Evolutionary conservation across 2,888 invertebrate genomes (phyloP), one percentile per base, ranked within the genome.

Genomic region (Tenthredo amoena): DNA sequence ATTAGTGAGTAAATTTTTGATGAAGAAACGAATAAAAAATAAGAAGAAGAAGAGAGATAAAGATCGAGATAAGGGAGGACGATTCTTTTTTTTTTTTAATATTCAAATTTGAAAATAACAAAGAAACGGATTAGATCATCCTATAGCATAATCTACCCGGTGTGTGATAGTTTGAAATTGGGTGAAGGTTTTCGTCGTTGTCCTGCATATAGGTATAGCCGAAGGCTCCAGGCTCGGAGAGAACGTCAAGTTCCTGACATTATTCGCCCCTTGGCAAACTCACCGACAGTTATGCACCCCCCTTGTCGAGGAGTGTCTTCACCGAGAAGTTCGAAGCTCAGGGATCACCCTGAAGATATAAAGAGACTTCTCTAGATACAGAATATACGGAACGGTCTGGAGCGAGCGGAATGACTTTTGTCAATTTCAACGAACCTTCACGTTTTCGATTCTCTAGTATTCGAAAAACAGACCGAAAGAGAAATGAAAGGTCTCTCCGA

Each of bases 211-310:
- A 43, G 40, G 50, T 5, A 50, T 50, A 50, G 50, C 71, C n/a
- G 37, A 68, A 34, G 31, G 68, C 34, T 12, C 0, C 68, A 18
- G 37, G 7, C 0, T 40, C 9, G 2, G 72, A 72, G 10, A 40
- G 37, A 40, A 43, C 12, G 21, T 74, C 43, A 43, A 40, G 74
- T 74, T 74, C 40, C 74, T 10, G 74, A 74, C 43, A 74, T 74
- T 74, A 40, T 74, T 21, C 74, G 74, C 74, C 74, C 74, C 74
- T 43, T 43, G 74, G 74, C 43, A 74, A 74, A 40, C 43, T 74
- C 40, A 40, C 21, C 74, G 74, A 74, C 40, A 74, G 43, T 74
- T 74, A 74, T 74, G 40, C 74, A 40, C 74, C 21, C 74, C 43
- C 43, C 21, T 40, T 40, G 74, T 43, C 74, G 74, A 74, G 9